Conservation (phyloP, 2,113 vertebrate species). For the Spea bombifrons region DNA sequence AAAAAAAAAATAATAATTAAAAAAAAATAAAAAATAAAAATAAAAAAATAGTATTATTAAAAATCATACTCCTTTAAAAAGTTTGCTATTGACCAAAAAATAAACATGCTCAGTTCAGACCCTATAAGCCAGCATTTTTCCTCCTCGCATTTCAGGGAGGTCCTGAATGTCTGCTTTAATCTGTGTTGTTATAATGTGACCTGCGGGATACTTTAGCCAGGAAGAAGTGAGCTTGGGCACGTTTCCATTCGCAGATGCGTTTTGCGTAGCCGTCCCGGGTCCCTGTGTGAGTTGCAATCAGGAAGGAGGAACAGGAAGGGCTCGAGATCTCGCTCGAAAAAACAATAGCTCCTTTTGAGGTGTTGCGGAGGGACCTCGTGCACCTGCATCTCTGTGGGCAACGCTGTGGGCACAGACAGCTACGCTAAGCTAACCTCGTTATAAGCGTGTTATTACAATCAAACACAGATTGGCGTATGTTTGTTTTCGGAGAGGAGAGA, state of each 20-base stretch:
- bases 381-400: slow-evolving; percentile 45
- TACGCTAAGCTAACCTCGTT: slow-evolving; percentile 31
- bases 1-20: no score
- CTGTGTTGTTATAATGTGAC: slow-evolving; percentile 40
- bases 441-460: slow-evolving; percentile 49
- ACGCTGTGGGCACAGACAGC: slow-evolving; percentile 24
- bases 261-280: slow-evolving; percentile 11
- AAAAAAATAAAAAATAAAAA: no score
- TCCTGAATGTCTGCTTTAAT: slow-evolving; percentile 2
- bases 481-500: slow-evolving; percentile 51
- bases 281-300: slow-evolving; percentile 31
- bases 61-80: no score
- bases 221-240: slow-evolving; percentile 9
- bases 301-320: slow-evolving; percentile 35
- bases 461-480: slow-evolving; percentile 48
- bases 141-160: slow-evolving; percentile 33
- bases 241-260: slow-evolving; percentile 36
- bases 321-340: background rate
- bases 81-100: background rate
- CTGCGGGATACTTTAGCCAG: slow-evolving; percentile 28
- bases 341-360: slow-evolving; percentile 38
- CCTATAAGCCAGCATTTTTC: background rate
- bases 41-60: no score
- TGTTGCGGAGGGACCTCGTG: background rate
- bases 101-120: background rate